phyloP scores from a whole-genome alignment of 2,113 vertebrate species.

The Archocentrus centrarchus region DNA sequence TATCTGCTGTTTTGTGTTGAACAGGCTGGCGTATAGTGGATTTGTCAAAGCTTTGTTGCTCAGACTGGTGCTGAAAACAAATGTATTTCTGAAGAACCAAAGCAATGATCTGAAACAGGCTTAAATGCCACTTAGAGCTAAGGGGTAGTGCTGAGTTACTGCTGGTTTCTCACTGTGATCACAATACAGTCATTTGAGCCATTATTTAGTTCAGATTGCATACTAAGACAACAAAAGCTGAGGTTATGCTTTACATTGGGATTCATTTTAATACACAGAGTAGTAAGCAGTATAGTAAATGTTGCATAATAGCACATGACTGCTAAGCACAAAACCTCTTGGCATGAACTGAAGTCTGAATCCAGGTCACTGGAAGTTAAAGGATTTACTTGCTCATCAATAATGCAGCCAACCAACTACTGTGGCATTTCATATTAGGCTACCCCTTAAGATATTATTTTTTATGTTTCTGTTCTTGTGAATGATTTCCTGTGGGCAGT shows the following conservation, averaged over 20 bases:
- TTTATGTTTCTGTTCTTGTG: background rate
- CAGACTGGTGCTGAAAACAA: background rate
- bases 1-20: background rate
- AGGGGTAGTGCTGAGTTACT: background rate
- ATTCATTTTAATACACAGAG: background rate
- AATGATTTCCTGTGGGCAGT: background rate
- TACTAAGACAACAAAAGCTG: background rate
- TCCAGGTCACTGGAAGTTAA: background rate
- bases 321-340: background rate
- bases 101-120: background rate
- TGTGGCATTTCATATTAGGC: background rate
- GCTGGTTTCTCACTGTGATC: background rate
- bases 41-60: background rate
- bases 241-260: background rate
- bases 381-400: background rate
- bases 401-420: background rate
- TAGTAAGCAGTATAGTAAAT: background rate
- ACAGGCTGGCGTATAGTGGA: background rate
- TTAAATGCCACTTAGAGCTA: slow-evolving; percentile 10
- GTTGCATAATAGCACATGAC: background rate
- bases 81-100: background rate
- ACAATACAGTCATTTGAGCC: background rate
- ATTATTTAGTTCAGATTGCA: background rate
- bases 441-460: background rate
- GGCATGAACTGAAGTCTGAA: background rate